These are phyloP conservation scores for Leucoraja erinaceus DNA, from an alignment of 2,113 vertebrate species.

Conservation along the genomic window DNA sequence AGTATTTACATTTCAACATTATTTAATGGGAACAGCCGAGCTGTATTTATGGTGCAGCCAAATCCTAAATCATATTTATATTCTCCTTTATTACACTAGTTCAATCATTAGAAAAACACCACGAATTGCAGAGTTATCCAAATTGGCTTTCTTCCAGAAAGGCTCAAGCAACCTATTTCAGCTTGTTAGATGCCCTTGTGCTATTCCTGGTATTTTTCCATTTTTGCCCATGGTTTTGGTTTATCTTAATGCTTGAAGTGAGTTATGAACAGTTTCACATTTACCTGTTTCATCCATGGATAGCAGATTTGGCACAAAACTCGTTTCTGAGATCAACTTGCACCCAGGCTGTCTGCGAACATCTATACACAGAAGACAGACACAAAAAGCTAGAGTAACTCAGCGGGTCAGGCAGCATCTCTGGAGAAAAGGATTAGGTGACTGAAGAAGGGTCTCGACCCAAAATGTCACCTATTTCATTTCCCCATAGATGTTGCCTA, in stretches of 20 bases:
- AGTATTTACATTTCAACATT: not conserved
- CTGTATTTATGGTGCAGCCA: not conserved
- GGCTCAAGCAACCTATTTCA: not conserved
- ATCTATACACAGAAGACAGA: too few relatives aligned
- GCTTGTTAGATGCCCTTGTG: not conserved
- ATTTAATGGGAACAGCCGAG: not conserved
- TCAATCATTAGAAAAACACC: not conserved
- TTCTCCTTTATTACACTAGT: not conserved
- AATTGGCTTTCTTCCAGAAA: not conserved
- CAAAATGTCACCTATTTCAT: too few relatives aligned
- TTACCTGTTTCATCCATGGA: not conserved
- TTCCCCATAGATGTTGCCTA: too few relatives aligned
- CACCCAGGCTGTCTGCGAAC: not conserved
- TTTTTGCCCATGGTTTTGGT: not conserved
- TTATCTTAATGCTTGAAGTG: not conserved
- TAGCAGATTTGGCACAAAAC: not conserved
- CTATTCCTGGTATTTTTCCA: not conserved
- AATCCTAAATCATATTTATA: not conserved
- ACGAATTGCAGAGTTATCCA: not conserved
- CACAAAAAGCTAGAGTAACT: too few relatives aligned
- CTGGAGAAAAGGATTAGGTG: too few relatives aligned
- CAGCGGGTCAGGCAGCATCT: too few relatives aligned
- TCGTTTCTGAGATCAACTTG: not conserved
- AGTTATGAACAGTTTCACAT: not conserved
- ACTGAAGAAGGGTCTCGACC: too few relatives aligned